Percentiles rank a stretch among this genome's conserved stretches.
These are phyloP conservation scores for Odontamblyopus rebecca DNA, from an alignment of 2,797 vertebrate genomes.

Conservation along the genomic window DNA sequence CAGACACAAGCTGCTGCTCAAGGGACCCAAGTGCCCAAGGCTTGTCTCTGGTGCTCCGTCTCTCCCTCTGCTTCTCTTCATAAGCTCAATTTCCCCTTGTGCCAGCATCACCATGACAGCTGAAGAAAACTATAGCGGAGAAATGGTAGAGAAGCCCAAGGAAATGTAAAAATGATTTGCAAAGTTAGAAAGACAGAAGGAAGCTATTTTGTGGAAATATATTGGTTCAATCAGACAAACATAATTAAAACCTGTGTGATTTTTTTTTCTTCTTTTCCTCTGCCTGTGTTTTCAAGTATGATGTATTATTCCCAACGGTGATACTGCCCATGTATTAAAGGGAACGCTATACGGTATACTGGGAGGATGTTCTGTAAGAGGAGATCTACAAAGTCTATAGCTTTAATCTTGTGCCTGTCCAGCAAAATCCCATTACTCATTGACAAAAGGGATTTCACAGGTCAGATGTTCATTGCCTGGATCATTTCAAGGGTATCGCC, in stretches of 20 bases:
- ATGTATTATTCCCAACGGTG: conserved; percentile 62
- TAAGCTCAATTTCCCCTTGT: conserved; percentile 40
- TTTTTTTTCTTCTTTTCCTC: conserved; percentile 23
- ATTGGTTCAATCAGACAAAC: conserved; percentile 22
- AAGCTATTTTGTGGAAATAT: conserved; percentile 20
- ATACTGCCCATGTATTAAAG: conserved; percentile 47
- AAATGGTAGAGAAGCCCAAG: conserved; percentile 5
- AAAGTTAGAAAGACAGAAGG: conserved; percentile 27
- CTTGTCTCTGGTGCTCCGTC: conserved; percentile 46
- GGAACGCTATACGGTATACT: conserved; percentile 44
- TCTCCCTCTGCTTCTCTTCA: conserved; percentile 35
- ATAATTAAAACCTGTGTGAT: conserved; percentile 23
- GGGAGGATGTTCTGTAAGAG: conserved; percentile 17
- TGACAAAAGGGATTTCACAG: conserved; percentile 25
- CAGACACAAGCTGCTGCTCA: conserved; percentile 21
- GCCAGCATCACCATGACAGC: conserved; percentile 41
- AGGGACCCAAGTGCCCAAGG: conserved; percentile 47
- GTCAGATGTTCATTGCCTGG: conserved; percentile 12
- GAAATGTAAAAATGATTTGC: conserved; percentile 23
- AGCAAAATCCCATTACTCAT: conserved; percentile 33
- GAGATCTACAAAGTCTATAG: conserved; percentile 25
- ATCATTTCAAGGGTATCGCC: conserved; percentile 19
- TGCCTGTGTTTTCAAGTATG: conserved; percentile 41
- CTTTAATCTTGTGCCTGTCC: conserved; percentile 37
- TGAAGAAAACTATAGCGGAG: conserved; percentile 18